A percentile compares a stretch with the other conserved stretches of the same genome.
These are phyloP conservation scores for Drosophila ohnishii DNA, from an alignment of 1,140 invertebrate species.

Conservation along the genomic window DNA sequence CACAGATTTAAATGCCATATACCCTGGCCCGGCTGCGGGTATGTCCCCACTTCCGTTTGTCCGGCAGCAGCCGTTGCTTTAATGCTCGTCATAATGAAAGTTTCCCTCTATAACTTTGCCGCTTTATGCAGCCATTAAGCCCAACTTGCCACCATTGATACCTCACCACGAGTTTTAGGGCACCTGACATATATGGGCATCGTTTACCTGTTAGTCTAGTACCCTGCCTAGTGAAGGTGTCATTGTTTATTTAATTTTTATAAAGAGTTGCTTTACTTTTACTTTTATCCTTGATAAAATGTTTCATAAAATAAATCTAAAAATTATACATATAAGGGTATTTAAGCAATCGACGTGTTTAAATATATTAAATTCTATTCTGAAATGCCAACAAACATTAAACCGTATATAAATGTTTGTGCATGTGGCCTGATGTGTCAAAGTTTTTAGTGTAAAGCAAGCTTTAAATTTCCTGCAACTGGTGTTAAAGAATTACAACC, in stretches of 20 bases:
- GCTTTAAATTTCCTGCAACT: not conserved
- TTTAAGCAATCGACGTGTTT: not conserved
- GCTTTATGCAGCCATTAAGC: constrained; percentile 7
- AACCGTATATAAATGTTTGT: not conserved
- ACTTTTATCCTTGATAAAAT: not conserved
- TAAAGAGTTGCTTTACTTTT: too few relatives aligned
- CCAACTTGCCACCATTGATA: constrained; percentile 12
- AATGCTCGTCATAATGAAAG: constrained; percentile 10
- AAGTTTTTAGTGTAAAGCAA: not conserved
- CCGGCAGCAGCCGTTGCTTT: constrained; percentile 9
- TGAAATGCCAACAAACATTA: not conserved
- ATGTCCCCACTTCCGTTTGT: constrained; percentile 12
- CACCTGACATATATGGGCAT: not conserved
- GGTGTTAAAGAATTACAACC: not conserved
- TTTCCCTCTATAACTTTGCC: constrained; percentile 29
- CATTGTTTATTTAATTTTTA: too few relatives aligned
- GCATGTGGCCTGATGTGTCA: not conserved
- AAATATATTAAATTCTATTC: not conserved
- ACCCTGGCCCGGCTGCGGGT: constrained; percentile 19
- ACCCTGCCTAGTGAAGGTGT: not conserved
- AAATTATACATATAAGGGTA: not conserved
- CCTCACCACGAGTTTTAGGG: not conserved
- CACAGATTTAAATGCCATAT: constrained; percentile 55
- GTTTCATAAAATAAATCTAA: not conserved
- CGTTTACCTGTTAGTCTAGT: not conserved